Evolutionary conservation across 2,797 vertebrate species (phyloP).

Genomic region (Xiphorhynchus erythropygius): DNA sequence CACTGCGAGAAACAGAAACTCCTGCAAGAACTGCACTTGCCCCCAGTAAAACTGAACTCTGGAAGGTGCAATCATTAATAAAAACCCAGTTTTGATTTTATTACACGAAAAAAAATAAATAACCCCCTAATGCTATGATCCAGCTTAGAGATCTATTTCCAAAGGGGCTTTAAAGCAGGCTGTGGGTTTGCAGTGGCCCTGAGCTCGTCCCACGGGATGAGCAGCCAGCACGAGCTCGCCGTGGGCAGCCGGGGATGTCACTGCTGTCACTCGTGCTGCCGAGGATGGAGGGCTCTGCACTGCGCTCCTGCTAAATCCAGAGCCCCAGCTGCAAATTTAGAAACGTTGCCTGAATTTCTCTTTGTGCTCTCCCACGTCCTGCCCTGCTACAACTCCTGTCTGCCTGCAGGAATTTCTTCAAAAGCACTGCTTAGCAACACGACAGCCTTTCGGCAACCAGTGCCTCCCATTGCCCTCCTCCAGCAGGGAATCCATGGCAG

Average conservation of each 20-base stretch:
- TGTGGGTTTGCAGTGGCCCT: neutral
- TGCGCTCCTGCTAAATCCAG: neutral
- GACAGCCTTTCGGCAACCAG: neutral
- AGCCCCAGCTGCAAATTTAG: constrained; percentile 17
- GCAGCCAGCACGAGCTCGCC: neutral
- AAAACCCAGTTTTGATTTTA: neutral
- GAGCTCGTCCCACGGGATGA: neutral
- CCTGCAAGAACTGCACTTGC: neutral
- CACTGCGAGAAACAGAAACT: neutral
- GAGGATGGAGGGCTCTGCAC: neutral
- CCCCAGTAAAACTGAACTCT: neutral
- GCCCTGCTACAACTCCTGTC: constrained; percentile 3
- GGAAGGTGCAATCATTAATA: neutral
- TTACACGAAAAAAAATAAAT: fast-evolving
- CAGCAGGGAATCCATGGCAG: fast-evolving
- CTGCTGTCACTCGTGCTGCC: neutral
- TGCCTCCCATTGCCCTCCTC: neutral
- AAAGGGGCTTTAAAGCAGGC: neutral
- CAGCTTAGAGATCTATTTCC: fast-evolving
- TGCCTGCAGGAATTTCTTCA: neutral
- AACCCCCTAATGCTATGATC: fast-evolving
- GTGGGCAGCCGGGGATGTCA: neutral
- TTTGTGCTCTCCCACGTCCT: constrained; percentile 27
- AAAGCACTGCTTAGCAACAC: constrained; percentile 29
- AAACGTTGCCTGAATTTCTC: neutral